Percentiles rank a stretch among this genome's conserved stretches.
phyloP scores from a whole-genome alignment of 2,888 invertebrate species.

The Apodemia duryi region DNA sequence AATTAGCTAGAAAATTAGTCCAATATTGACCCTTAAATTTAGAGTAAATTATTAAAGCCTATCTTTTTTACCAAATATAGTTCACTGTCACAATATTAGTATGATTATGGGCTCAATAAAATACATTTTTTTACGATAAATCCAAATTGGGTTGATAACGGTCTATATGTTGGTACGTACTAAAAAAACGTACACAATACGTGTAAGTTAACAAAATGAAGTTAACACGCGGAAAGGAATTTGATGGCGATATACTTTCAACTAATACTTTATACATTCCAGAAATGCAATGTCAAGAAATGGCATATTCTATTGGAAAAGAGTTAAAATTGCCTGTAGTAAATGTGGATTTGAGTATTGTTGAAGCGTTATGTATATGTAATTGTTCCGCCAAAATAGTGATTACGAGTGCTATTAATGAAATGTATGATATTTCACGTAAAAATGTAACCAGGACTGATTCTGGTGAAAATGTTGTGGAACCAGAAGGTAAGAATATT shows the following conservation, averaged over 20 bases:
- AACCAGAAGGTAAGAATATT: conserved; percentile 43
- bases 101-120: too few species aligned
- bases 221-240: too few species aligned
- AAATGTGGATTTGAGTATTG: conserved; percentile 72
- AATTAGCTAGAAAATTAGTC: too few species aligned
- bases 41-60: too few species aligned
- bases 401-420: conserved; percentile 47
- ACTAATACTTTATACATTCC: conserved; percentile 26
- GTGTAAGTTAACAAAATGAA: not conserved
- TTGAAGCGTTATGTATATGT: conserved; percentile 59
- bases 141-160: too few species aligned
- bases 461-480: conserved; percentile 35
- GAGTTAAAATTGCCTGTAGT: conserved; percentile 60
- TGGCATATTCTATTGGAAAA: conserved; percentile 63
- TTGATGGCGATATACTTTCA: not conserved
- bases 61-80: too few species aligned
- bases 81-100: too few species aligned
- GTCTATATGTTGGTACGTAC: too few species aligned
- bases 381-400: conserved; percentile 44
- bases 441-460: conserved; percentile 35
- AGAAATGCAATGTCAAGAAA: conserved; percentile 63
- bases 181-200: too few species aligned
- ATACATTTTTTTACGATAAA: too few species aligned
- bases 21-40: too few species aligned
- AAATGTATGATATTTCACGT: conserved; percentile 45